Percentiles rank a stretch among this genome's conserved stretches.
Conservation (phyloP, 1,140 invertebrate genomes). For the Formica exsecta region DNA sequence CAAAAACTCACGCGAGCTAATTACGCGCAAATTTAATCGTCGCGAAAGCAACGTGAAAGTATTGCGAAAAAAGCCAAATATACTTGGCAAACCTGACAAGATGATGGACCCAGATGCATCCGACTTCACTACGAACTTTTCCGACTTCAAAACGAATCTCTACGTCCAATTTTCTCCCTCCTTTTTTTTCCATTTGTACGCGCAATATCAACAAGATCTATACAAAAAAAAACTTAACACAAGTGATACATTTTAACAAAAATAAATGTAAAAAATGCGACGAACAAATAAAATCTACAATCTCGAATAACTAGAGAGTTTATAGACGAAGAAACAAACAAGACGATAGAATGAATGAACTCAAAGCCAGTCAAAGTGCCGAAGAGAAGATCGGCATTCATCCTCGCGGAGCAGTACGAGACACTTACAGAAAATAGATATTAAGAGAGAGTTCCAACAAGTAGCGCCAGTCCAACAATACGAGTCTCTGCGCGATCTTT, state of each 20-base stretch:
- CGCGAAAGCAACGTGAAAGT: neutral
- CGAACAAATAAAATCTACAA: conserved; percentile 33
- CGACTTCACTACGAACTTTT: too few relatives aligned
- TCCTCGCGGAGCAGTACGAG: conserved; percentile 60
- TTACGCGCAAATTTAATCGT: neutral
- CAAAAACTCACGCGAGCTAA: conserved; percentile 1
- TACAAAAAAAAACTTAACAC: neutral
- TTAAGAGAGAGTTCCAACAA: conserved; percentile 66
- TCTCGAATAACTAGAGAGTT: neutral
- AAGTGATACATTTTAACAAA: conserved; percentile 37
- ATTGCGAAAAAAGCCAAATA: neutral
- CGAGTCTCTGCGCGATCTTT: neutral
- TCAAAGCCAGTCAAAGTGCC: conserved; percentile 67
- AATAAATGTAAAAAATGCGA: conserved; percentile 19
- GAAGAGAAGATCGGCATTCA: conserved; percentile 70
- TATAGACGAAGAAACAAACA: conserved; percentile 39
- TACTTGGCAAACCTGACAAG: neutral
- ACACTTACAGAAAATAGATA: conserved; percentile 50
- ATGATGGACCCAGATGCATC: neutral
- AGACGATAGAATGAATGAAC: conserved; percentile 48
- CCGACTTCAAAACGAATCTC: neutral
- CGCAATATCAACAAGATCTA: conserved; percentile 25
- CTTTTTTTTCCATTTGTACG: neutral
- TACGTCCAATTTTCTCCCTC: neutral
- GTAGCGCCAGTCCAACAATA: conserved; percentile 75